Evolutionary conservation across 2,797 vertebrate genomes (phyloP), one percentile per base, ranked within the genome.

Genomic region (Lepilemur septentrionalis): DNA sequence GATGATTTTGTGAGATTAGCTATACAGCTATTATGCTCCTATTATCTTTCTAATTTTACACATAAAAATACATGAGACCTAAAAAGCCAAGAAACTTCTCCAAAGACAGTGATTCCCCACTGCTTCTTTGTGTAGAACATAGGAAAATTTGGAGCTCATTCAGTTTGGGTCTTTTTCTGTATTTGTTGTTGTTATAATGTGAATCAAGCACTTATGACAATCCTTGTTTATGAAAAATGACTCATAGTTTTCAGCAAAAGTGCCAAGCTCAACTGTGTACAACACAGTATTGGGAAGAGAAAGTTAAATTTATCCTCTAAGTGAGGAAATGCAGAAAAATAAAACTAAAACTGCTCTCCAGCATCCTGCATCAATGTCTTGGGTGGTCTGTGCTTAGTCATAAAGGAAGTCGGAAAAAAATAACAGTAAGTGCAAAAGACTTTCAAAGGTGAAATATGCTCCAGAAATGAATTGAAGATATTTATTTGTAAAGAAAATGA

Each of bases 151-250:
- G 89, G 82, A 81, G 48, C 83, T 91, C 55, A 65, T 91, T 96
- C 79, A 87, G 22, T 73, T 69, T 93, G 75, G 70, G 92, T 7
- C 23, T 96, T 94, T 95, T 95, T 94, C 82, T 94, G 79, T 80
- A 84, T 97, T 95, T 95, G 85, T 91, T 93, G 75, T 46, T 95
- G 63, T 83, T 95, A 76, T 57, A 97, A 93, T 93, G 81, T 89
- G 95, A 97, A 96, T 95, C 89, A 85, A 93, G 93, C 82, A 87
- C 76, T 97, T 95, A 94, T 52, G 65, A 97, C 95, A 97, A 94
- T 81, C 85, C 30, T 52, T 97, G 95, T 91, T 97, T 96, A 96
- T 97, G 89, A 97, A 98, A 97, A 94, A 97, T 97, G 97, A 97
- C 89, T 97, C 96, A 96, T 17, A 76, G 78, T 97, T 96, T 96